Base-by-base conservation (phyloP, 2,113 vertebrate species). In the Merops nubicus region DNA sequence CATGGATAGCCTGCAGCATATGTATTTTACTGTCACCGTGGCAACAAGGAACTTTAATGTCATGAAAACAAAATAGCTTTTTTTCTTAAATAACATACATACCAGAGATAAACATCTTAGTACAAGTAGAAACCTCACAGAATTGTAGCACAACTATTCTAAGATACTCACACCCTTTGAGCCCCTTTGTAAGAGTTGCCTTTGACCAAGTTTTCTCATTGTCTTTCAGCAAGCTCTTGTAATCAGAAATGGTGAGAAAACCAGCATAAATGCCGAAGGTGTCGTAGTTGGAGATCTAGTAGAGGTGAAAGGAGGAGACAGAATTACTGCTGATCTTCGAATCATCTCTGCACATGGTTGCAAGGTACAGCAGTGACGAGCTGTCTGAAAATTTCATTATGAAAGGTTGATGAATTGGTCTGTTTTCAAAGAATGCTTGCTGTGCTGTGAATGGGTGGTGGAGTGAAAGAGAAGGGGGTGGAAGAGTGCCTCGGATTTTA, bases 271-370 rank as follows among this genome's bases (percentile, higher is more conserved):
- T 10, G 99, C 99, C 0, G 99, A 99, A 94, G 98, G 98, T 0
- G 99, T 99, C 34, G 99, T 99, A 7, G 98, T 99, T 5, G 99
- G 99, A 31, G 99, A 99, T 82, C 97, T 99, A 23, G 99, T 99
- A 81, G 99, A 99, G 91, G 99, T 99, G 63, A 99, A 99, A 74
- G 99, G 99, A 26, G 99, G 99, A 33, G 99, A 99, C 97, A 97
- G 99, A 93, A 99, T 99, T 96, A 99, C 99, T 9, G 99, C 99
- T 1, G 99, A 99, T 92, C 98, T 99, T 97, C 91, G 99, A 36
- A 99, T 99, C 85, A 99, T 99, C 88, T 99, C 99, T 43, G 99
- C 99, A 11, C 98, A 99, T 28, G 99, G 99, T 81, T 99, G 99
- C 98, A 99, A 99, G 98, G 99, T 99, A 80, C 64, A 89, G 12